Base-by-base conservation (phyloP, 2,888 invertebrate species). In the Cephus spinipes region DNA sequence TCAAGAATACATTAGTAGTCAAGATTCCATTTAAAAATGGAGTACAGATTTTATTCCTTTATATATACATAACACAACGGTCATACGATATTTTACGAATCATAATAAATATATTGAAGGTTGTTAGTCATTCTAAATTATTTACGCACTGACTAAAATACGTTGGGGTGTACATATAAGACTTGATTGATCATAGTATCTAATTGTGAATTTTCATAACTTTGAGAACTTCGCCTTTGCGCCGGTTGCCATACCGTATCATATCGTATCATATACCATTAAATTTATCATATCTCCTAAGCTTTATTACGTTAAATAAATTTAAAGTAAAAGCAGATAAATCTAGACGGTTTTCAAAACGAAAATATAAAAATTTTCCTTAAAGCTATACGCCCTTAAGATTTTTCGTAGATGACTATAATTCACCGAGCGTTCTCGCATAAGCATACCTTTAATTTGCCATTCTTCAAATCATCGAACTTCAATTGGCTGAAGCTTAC, bases 61-160 rank as follows among this genome's bases (percentile, higher is more conserved):
- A 84, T 83, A 82, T 85, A 87, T 86, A 87, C 86, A 87, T 86
- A 87, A 87, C 86, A 86, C 87, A 87, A 87, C 80, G 85, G 82
- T 84, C 85, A 85, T 87, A 86, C 82, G 83, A 82, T 83, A 83
- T 80, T 84, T 85, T 77, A 82, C 81, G 83, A 80, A 85, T 86
- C 81, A 84, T 87, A 85, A 85, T 88, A 86, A 86, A 85, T 85
- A 77, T 83, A 82, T 83, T 82, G 83, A 83, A 81, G 83, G 80
- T 82, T 81, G 82, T 83, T 85, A 85, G 83, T 84, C 82, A 85
- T 84, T 85, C 83, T 85, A 83, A 84, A 84, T 84, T 84, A 87
- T 86, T 85, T 84, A 86, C 81, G 82, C 80, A 84, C 84, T 85
- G 85, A 81, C 84, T 84, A 81, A 83, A 79, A 75, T 77, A 77